Percentiles rank a stretch among this genome's conserved stretches.
phyloP scores from a whole-genome alignment of 2,888 invertebrate genomes.

The Dendrolimus houi region DNA sequence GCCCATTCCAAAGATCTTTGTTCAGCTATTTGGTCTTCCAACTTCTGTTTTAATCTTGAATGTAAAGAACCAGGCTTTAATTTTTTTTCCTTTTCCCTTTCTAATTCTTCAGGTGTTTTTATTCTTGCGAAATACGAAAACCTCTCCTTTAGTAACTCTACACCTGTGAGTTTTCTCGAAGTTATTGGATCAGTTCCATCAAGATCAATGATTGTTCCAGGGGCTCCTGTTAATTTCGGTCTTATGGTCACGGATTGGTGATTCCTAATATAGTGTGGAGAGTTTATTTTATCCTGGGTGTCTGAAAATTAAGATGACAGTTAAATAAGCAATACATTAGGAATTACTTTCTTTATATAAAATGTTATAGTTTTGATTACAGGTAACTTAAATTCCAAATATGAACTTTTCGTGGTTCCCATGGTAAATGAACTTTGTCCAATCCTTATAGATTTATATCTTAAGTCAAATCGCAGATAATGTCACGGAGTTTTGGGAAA shows the following conservation, averaged over 20 bases:
- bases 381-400: too few relatives aligned
- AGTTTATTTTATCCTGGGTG: conserved; percentile 17
- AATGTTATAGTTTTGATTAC: too few relatives aligned
- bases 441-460: too few relatives aligned
- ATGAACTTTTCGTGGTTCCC: too few relatives aligned
- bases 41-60: conserved; percentile 80
- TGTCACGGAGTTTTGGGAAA: too few relatives aligned
- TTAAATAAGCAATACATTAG: neutral
- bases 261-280: conserved; percentile 29
- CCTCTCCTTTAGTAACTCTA: conserved; percentile 82
- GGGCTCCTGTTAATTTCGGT: conserved; percentile 68
- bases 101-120: conserved; percentile 66
- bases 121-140: conserved; percentile 80
- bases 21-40: conserved; percentile 82
- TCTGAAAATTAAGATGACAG: conserved; percentile 19
- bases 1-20: conserved; percentile 83
- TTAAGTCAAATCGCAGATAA: too few relatives aligned
- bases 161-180: conserved; percentile 68
- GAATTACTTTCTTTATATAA: neutral
- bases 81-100: conserved; percentile 76
- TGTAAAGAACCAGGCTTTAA: conserved; percentile 83
- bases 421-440: too few relatives aligned
- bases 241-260: conserved; percentile 25
- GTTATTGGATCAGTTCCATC: conserved; percentile 27
- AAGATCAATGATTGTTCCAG: conserved; percentile 66